Base-by-base conservation (phyloP, 2,113 vertebrate species). In the Pachycephala philippinensis region DNA sequence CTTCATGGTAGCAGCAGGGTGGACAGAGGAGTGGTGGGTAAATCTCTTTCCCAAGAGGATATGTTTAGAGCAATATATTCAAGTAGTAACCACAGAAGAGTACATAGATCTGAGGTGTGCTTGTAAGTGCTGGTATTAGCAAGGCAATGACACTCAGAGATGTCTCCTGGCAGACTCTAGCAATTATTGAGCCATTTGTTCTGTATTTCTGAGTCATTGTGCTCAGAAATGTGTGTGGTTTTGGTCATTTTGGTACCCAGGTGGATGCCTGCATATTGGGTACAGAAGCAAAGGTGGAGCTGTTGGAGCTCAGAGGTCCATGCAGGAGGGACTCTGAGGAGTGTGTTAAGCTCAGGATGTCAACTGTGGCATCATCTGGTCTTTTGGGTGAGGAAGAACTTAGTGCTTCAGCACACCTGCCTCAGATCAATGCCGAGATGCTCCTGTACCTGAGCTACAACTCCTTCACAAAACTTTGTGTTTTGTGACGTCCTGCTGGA, bases 341-440 rank as follows among this genome's bases (percentile, higher is more conserved):
- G 20, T 3, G 0, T 74, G 26, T 65, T 74, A 53, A 65, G 15
- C n/a, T 87, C 10, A 13, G 27, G 20, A 33, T 87, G 60, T 75
- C 39, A 78, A 2, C 49, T 63, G 42, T 90, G 47, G n/a, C 49
- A 63, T 54, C 1, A 1, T 31, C 33, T 3, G 3, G 19, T 86
- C 71, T 39, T 87, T 47, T 71, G 60, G 30, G 27, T 90, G 49
- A 78, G 42, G 45, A 89, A 68, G 31, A 77, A 26, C 39, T 77
- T 47, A 37, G 1, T 0, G 1, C 52, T 92, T 84, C 68, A 74
- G 21, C 2, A 2, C 26, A 47, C 7, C 28, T 68, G 37, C 31
- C 37, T 91, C 57, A 44, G 49, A 26, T 76, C 15, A 7, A 6
- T 59, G 50, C 56, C 70, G 74, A 89, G 84, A 15, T 75, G 49